These are phyloP conservation scores for Nothoprocta pentlandii DNA, from an alignment of 2,113 vertebrate genomes.

Conservation along the genomic window DNA sequence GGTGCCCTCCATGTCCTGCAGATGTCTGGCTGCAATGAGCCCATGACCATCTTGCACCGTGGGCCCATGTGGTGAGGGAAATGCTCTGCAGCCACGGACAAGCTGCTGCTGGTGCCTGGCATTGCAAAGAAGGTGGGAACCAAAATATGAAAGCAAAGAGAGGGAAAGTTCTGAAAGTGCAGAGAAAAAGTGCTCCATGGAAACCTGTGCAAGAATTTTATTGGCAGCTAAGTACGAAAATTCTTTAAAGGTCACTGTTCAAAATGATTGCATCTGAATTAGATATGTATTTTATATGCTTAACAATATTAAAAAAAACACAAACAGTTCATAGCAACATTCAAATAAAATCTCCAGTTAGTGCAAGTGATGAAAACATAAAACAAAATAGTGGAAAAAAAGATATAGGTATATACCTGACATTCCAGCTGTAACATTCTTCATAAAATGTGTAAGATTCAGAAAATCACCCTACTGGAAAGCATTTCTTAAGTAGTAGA, in stretches of 20 bases:
- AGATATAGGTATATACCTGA: background rate
- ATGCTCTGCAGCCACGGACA: background rate
- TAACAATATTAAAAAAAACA: background rate
- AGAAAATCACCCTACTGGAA: background rate
- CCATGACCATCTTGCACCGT: background rate
- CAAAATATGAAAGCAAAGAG: background rate
- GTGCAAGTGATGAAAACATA: background rate
- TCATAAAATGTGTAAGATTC: background rate
- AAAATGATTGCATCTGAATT: background rate
- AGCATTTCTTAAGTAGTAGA: background rate
- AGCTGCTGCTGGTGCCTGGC: background rate
- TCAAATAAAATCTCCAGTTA: background rate
- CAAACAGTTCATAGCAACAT: background rate
- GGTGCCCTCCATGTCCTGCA: background rate
- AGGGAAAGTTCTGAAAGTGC: background rate
- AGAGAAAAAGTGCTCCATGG: background rate
- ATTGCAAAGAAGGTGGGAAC: background rate
- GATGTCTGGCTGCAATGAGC: background rate
- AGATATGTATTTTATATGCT: background rate
- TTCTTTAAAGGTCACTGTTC: background rate
- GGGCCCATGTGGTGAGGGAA: fast-evolving
- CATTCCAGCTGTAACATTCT: background rate
- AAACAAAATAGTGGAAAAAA: background rate
- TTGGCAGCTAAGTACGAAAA: background rate
- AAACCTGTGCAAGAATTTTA: background rate